These are phyloP conservation scores for Epinotia demarniana DNA, from an alignment of 2,888 invertebrate species.

Conservation along the genomic window DNA sequence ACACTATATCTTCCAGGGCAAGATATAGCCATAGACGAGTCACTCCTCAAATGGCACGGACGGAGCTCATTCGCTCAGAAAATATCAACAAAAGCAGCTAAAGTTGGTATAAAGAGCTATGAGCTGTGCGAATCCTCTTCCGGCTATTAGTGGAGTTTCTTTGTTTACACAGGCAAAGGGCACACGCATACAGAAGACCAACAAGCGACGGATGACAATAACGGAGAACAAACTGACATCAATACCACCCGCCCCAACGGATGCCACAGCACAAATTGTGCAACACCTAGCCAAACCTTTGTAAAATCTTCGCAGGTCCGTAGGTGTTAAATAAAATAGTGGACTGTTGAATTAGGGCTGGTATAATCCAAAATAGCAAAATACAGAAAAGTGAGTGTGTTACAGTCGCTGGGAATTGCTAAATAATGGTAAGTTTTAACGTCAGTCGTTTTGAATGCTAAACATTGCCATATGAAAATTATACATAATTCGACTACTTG, in stretches of 20 bases:
- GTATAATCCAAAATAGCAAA: too few species aligned
- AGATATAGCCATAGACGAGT: constrained; percentile 53
- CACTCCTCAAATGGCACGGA: constrained; percentile 49
- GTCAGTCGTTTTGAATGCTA: too few species aligned
- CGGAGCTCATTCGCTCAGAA: constrained; percentile 17
- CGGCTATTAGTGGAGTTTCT: not conserved
- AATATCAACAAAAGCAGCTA: not conserved
- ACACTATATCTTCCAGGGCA: constrained; percentile 48
- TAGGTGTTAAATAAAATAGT: too few species aligned
- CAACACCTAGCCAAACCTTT: constrained; percentile 1
- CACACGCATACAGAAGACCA: not conserved
- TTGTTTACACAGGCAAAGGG: not conserved
- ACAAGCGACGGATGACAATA: not conserved
- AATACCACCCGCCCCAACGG: not conserved
- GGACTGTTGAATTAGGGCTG: too few species aligned
- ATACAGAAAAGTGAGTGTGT: too few species aligned
- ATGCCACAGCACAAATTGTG: constrained; percentile 20
- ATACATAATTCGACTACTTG: too few species aligned
- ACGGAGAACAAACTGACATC: not conserved
- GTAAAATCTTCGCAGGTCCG: too few species aligned
- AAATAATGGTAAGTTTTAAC: too few species aligned
- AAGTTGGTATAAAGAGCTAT: not conserved
- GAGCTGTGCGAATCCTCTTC: not conserved
- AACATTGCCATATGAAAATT: too few species aligned
- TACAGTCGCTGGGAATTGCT: too few species aligned